Evolutionary conservation across 2,888 invertebrate genomes (phyloP).

Genomic region (Pyrocoelia pectoralis): DNA sequence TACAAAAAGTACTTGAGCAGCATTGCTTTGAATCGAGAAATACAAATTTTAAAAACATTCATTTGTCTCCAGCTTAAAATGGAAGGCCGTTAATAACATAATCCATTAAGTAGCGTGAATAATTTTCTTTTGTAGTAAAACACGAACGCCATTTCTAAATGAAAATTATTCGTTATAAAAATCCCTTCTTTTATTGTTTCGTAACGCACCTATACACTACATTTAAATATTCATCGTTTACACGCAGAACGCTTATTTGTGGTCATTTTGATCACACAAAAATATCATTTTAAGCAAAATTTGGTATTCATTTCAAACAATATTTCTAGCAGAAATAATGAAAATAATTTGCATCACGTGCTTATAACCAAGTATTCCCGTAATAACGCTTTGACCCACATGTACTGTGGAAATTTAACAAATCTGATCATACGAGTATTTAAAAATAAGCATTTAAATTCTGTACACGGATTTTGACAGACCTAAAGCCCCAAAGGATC

Average conservation of each 20-base stretch:
- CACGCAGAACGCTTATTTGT: neutral
- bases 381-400: neutral
- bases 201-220: neutral
- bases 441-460: slow-evolving; percentile 29
- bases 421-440: slow-evolving; percentile 7
- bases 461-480: slow-evolving; percentile 27
- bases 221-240: neutral
- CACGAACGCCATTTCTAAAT: neutral
- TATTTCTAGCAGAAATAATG: no score
- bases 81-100: neutral
- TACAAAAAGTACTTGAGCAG: no score
- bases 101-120: neutral
- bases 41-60: slow-evolving; percentile 1
- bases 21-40: neutral
- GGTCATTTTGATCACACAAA: neutral
- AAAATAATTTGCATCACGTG: no score
- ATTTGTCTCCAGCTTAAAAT: neutral
- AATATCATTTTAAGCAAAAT: no score
- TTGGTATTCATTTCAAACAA: no score
- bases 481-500: slow-evolving; percentile 35
- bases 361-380: neutral
- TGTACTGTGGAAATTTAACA: neutral
- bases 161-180: neutral
- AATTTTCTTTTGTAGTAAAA: slow-evolving; percentile 1
- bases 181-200: neutral